These are phyloP conservation scores for Crenichthys baileyi DNA, from an alignment of 2,797 vertebrate species.

Conservation along the genomic window DNA sequence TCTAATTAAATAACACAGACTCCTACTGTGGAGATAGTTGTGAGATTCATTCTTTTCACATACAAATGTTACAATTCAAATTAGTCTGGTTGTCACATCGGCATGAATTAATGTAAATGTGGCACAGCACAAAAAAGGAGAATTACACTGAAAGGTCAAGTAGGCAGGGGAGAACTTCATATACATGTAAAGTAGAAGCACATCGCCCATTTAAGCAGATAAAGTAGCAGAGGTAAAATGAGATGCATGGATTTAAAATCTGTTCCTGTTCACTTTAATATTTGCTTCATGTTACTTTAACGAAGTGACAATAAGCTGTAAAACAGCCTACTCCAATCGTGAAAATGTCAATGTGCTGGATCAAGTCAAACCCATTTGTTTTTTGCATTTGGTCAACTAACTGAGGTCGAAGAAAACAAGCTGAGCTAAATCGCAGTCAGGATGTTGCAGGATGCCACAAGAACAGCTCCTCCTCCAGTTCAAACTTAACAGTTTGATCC, in stretches of 20 bases:
- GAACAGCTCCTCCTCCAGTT: too few relatives aligned
- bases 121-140: slow-evolving; percentile 27
- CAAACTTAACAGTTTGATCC: too few relatives aligned
- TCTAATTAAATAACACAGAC: slow-evolving; percentile 29
- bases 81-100: slow-evolving; percentile 25
- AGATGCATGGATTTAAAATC: neutral
- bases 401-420: neutral
- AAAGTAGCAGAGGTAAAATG: neutral
- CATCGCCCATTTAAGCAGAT: neutral
- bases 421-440: too few relatives aligned
- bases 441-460: too few relatives aligned
- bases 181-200: slow-evolving; percentile 33
- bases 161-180: slow-evolving; percentile 18
- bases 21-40: slow-evolving; percentile 19
- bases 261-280: neutral
- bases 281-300: neutral
- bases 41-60: slow-evolving; percentile 31
- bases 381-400: slow-evolving; percentile 4
- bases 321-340: too few relatives aligned
- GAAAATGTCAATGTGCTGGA: too few relatives aligned
- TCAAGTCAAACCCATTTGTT: too few relatives aligned
- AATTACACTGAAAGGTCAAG: slow-evolving; percentile 57
- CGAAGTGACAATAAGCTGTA: neutral
- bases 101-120: slow-evolving; percentile 32
- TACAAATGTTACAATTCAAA: slow-evolving; percentile 25